A percentile compares a stretch with the other conserved stretches of the same genome.
Conservation (phyloP, 2,888 invertebrate genomes). For the Diaprepes abbreviatus region DNA sequence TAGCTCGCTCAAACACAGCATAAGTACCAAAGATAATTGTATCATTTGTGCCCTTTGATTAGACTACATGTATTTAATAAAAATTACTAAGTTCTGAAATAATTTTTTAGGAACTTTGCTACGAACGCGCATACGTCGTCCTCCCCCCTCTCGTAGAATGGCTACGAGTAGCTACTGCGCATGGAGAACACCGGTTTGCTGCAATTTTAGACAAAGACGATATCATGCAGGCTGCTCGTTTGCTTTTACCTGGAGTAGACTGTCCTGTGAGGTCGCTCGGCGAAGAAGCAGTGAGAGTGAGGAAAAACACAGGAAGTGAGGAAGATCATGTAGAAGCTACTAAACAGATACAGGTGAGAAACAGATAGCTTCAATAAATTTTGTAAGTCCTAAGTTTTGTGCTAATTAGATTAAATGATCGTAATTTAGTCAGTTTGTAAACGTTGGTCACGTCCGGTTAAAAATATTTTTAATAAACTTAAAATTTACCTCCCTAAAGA, state of each 20-base stretch:
- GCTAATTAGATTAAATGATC: too few species aligned
- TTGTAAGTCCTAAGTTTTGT: too few species aligned
- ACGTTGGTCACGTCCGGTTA: too few species aligned
- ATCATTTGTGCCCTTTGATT: too few species aligned
- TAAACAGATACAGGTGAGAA: constrained; percentile 65
- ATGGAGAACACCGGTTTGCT: constrained; percentile 85
- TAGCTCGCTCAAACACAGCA: too few species aligned
- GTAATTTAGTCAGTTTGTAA: too few species aligned
- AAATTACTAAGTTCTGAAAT: too few species aligned
- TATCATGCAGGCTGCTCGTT: constrained; percentile 87
- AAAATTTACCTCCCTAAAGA: too few species aligned
- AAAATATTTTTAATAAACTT: too few species aligned
- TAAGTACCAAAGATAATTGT: too few species aligned
- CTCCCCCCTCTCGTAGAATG: constrained; percentile 93
- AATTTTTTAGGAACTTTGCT: constrained; percentile 80
- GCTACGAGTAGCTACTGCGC: constrained; percentile 86
- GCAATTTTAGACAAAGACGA: constrained; percentile 84
- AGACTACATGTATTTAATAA: too few species aligned
- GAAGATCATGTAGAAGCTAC: constrained; percentile 65
- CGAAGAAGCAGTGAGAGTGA: constrained; percentile 70
- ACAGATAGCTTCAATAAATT: too few species aligned
- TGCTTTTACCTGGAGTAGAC: constrained; percentile 90
- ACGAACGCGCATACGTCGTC: constrained; percentile 89
- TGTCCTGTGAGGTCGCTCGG: constrained; percentile 86
- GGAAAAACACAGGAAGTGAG: constrained; percentile 63